Conservation (phyloP, 2,888 invertebrate genomes). For the Cephus pygmeus region DNA sequence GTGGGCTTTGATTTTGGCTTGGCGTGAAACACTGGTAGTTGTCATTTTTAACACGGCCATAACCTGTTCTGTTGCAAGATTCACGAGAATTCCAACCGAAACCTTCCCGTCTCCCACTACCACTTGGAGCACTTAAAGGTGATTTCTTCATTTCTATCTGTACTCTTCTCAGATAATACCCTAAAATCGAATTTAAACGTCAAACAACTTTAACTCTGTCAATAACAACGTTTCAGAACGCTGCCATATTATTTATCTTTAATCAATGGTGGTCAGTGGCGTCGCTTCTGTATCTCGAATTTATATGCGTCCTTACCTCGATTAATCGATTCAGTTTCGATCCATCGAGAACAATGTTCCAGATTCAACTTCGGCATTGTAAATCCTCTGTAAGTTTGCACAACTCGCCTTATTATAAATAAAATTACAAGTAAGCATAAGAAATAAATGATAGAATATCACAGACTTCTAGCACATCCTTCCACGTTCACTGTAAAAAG, state of each 20-base stretch:
- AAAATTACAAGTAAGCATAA: background rate
- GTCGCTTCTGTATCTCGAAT: background rate
- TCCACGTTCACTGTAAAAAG: background rate
- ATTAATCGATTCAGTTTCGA: background rate
- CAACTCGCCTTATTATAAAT: background rate
- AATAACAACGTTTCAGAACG: background rate
- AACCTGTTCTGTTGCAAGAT: conserved; percentile 1
- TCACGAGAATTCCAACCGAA: conserved; percentile 34
- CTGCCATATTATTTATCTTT: conserved; percentile 1
- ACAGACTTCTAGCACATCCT: background rate
- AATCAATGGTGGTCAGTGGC: background rate
- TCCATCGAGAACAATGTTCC: background rate
- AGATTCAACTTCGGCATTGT: background rate
- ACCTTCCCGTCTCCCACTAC: conserved; percentile 28
- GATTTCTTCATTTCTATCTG: conserved; percentile 47
- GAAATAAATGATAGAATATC: background rate
- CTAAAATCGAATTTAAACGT: background rate
- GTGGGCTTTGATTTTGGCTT: background rate
- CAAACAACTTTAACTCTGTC: background rate
- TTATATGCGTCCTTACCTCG: background rate
- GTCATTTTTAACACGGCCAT: background rate
- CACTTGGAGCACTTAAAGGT: conserved; percentile 47
- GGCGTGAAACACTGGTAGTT: background rate
- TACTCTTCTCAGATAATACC: background rate
- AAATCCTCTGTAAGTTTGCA: background rate